Conservation (phyloP, 2,797 vertebrate genomes). For the Clarias pachynema region DNA sequence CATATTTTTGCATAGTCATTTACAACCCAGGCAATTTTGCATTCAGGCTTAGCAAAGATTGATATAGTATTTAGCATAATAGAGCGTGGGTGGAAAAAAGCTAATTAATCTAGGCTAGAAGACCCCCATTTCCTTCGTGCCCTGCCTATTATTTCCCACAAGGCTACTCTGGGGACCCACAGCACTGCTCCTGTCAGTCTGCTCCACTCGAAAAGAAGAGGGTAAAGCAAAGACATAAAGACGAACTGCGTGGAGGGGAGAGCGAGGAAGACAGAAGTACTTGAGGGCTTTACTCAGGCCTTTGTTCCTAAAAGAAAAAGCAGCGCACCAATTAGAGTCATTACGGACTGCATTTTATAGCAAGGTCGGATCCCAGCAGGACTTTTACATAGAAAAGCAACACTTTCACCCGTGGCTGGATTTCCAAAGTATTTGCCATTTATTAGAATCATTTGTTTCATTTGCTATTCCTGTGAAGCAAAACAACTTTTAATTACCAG, state of each 20-base stretch:
- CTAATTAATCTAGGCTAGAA: constrained; percentile 76
- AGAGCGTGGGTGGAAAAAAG: constrained; percentile 58
- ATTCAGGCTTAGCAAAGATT: constrained; percentile 66
- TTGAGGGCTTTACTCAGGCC: not conserved
- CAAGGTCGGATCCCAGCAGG: constrained; percentile 23
- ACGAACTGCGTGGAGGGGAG: not conserved
- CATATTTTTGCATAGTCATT: constrained; percentile 59
- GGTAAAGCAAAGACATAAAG: constrained; percentile 3
- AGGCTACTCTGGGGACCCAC: constrained; percentile 68
- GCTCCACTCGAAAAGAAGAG: constrained; percentile 41
- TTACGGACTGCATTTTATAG: constrained; percentile 14
- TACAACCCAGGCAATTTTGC: constrained; percentile 67
- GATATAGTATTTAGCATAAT: constrained; percentile 70
- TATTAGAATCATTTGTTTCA: constrained; percentile 28
- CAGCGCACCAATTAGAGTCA: constrained; percentile 12
- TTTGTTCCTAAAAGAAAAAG: constrained; percentile 20
- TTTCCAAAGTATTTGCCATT: constrained; percentile 25
- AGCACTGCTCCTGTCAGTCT: constrained; percentile 65
- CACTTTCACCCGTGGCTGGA: not conserved
- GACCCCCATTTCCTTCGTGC: constrained; percentile 63
- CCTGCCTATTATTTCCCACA: constrained; percentile 67
- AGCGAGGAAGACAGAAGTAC: not conserved
- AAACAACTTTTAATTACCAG: constrained; percentile 7
- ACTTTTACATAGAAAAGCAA: not conserved
- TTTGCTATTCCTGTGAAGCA: constrained; percentile 6